Percentiles rank a stretch among this genome's conserved stretches.
phyloP scores from a whole-genome alignment of 2,113 vertebrate species.

The Emberiza fucata region DNA sequence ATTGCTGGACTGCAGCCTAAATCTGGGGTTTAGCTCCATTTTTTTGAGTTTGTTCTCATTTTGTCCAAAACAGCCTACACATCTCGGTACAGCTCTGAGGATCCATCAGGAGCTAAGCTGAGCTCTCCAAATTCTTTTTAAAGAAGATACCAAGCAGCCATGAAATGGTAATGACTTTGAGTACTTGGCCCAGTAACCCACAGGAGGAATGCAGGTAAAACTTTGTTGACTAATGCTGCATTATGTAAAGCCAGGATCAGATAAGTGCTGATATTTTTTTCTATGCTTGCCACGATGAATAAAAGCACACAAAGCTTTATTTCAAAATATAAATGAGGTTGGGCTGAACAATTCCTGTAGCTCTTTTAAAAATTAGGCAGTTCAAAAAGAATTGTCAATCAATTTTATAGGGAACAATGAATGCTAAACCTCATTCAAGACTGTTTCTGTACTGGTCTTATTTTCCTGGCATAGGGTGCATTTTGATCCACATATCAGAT shows the following conservation, averaged over 20 bases:
- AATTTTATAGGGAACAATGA: constrained; percentile 42
- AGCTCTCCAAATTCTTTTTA: neutral
- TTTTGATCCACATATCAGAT: constrained; percentile 29
- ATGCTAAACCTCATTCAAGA: constrained; percentile 38
- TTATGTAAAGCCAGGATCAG: constrained; percentile 49
- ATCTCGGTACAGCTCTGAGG: neutral
- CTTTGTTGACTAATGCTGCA: constrained; percentile 8
- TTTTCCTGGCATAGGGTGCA: neutral
- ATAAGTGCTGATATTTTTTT: neutral
- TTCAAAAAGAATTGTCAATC: constrained; percentile 46
- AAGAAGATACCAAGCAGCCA: neutral
- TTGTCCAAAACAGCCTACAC: neutral
- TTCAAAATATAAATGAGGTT: constrained; percentile 22
- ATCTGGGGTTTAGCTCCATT: neutral
- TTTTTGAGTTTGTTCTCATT: neutral
- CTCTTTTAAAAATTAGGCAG: constrained; percentile 38
- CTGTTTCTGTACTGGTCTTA: constrained; percentile 3
- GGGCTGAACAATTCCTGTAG: neutral
- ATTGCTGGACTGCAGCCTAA: neutral
- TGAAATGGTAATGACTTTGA: constrained; percentile 47
- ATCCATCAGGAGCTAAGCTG: neutral
- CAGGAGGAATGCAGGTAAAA: constrained; percentile 38
- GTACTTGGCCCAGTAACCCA: constrained; percentile 5
- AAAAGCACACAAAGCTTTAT: constrained; percentile 37
- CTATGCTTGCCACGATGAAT: constrained; percentile 33